Conservation (phyloP, 2,113 vertebrate genomes). For the Hydrochoerus hydrochaeris region DNA sequence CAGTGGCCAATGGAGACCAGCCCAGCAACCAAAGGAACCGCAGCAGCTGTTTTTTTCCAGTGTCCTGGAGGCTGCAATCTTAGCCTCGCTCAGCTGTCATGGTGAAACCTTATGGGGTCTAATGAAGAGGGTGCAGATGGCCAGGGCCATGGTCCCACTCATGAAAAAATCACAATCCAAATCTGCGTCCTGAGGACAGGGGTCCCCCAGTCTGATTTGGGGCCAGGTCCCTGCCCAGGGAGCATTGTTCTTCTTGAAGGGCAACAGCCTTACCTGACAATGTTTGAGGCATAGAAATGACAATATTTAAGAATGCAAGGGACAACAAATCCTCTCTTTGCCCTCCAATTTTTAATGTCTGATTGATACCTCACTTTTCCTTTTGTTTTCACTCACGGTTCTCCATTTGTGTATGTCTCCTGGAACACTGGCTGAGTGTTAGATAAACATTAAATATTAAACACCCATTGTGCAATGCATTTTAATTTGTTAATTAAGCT, state of each 20-base stretch:
- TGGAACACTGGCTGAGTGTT: neutral
- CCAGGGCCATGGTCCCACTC: slow-evolving; percentile 64
- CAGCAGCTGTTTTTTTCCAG: slow-evolving; percentile 79
- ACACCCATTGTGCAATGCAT: neutral
- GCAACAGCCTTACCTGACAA: neutral
- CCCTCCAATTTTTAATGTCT: neutral
- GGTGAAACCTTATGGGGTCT: slow-evolving; percentile 62
- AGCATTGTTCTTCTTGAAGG: neutral
- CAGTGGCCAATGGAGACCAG: slow-evolving; percentile 52
- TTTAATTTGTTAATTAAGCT: neutral
- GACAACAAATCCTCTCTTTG: neutral
- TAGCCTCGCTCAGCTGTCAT: slow-evolving; percentile 79
- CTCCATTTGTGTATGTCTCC: neutral
- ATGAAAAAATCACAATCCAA: slow-evolving; percentile 44
- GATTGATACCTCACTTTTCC: neutral
- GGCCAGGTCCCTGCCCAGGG: neutral
- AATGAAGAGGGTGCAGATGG: slow-evolving; percentile 47
- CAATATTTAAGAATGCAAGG: neutral
- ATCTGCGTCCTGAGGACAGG: slow-evolving; percentile 36
- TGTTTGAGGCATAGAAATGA: neutral
- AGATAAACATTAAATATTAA: neutral
- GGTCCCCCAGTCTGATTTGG: neutral
- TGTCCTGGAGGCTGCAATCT: slow-evolving; percentile 73
- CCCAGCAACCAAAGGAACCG: slow-evolving; percentile 57
- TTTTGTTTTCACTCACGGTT: neutral